Evolutionary conservation across 2,797 vertebrate species (phyloP), one percentile per base, ranked within the genome.

Genomic region (Moxostoma hubbsi): DNA sequence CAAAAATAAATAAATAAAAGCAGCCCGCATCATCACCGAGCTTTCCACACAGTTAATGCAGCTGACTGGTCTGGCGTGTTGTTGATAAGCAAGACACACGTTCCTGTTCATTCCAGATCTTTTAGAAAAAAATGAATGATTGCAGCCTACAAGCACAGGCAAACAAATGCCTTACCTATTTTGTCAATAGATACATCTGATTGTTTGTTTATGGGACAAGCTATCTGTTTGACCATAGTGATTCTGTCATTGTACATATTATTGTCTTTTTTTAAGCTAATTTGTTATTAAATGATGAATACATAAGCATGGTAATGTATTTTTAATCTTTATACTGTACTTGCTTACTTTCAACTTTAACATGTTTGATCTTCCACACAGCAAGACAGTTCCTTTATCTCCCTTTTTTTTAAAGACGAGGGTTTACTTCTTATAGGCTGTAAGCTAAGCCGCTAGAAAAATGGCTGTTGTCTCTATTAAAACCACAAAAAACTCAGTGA

Each of bases 91-190:
- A 51, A 15, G 72, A 55, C 36, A 10, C 7, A 15, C n/a, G 11
- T 57, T 16, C 10, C 45, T 43, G 63, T 66, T 57, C 45, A 66
- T 18, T 16, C 62, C 12, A 66, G 18, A 50, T 50, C 50, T 9
- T 12, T 82, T 0, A 46, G 61, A 43, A 49, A 65, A 16, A 24
- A 64, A 63, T 54, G 66, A 83, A 64, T 73, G 47, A 77, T 80
- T 81, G 62, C 11, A 81, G 55, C 24, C 15, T 59, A 36, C 7
- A 77, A 70, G 6, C 64, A 46, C 62, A 61, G 75, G 45, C 16
- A 57, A 57, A 80, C 57, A 65, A 84, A 89, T 89, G 83, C 36
- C 36, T 36, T 4, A 3, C 36, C 36, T 53, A 8, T n/a, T 62
- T 45, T 62, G 13, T 24, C 24, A 24, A 24, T 24, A 24, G 24